phyloP scores from a whole-genome alignment of 2,888 invertebrate species.

The Brachyptera putata region DNA sequence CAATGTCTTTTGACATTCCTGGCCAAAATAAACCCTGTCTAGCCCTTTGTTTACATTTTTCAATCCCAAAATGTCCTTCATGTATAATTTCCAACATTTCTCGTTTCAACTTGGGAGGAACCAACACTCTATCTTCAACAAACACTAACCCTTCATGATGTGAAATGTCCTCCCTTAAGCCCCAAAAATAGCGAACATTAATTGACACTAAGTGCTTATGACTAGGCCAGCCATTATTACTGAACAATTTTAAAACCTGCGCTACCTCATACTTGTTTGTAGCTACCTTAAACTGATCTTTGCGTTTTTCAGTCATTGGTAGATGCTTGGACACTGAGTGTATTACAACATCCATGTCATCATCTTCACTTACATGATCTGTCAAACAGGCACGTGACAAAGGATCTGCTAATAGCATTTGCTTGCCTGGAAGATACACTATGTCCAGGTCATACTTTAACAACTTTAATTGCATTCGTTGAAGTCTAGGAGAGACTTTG shows the following conservation, averaged over 20 bases:
- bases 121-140: not conserved
- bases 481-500: not conserved
- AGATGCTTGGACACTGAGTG: not conserved
- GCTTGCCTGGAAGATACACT: not conserved
- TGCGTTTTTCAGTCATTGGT: not conserved
- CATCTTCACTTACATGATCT: not conserved
- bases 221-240: not conserved
- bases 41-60: conserved; percentile 3
- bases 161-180: not conserved
- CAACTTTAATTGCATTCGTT: not conserved
- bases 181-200: not conserved
- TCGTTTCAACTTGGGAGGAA: conserved; percentile 2
- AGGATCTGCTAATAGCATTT: not conserved
- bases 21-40: conserved; percentile 10
- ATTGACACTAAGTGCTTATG: not conserved
- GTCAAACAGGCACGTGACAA: not conserved
- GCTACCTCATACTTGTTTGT: not conserved
- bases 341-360: not conserved
- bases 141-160: conserved; percentile 15
- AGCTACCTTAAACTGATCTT: not conserved
- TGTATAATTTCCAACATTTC: conserved; percentile 4
- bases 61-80: conserved; percentile 19
- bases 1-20: conserved; percentile 35
- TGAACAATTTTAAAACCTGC: not conserved
- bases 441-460: not conserved